A percentile compares a stretch with the other conserved stretches of the same genome.
Conservation (phyloP, 1,140 invertebrate species). For the Cheumatopsyche charites region DNA sequence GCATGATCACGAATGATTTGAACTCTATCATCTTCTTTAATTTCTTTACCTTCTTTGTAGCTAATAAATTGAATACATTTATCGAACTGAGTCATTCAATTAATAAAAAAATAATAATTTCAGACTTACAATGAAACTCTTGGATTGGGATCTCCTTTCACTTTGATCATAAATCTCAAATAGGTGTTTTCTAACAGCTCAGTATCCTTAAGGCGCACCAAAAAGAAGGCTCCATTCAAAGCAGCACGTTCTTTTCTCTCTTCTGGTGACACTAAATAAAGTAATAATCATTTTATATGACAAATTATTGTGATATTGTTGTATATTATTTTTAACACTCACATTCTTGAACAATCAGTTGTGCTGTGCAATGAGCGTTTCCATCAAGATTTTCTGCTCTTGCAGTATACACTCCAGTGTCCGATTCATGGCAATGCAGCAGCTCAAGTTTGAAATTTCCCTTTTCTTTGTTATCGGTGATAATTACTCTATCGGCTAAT, state of each 20-base stretch:
- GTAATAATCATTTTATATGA: conserved; percentile 30
- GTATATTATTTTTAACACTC: conserved; percentile 55
- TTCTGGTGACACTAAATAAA: conserved; percentile 69
- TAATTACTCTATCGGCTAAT: conserved; percentile 75
- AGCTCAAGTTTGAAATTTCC: conserved; percentile 74
- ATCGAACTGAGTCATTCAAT: conserved; percentile 11
- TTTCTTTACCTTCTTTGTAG: conserved; percentile 80
- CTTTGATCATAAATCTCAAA: conserved; percentile 87
- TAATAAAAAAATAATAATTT: too few relatives aligned
- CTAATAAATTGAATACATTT: conserved; percentile 58
- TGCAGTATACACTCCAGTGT: conserved; percentile 91
- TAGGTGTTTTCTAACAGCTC: conserved; percentile 87
- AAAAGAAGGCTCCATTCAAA: conserved; percentile 77
- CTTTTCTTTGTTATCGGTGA: conserved; percentile 61
- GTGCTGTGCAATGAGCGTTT: conserved; percentile 81
- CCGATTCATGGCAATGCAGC: conserved; percentile 78
- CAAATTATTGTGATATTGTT: background rate
- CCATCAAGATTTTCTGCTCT: conserved; percentile 83
- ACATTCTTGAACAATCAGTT: conserved; percentile 84
- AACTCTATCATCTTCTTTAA: conserved; percentile 72
- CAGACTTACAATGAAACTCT: conserved; percentile 86
- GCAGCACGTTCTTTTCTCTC: conserved; percentile 73
- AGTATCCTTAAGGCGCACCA: conserved; percentile 83
- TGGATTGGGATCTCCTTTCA: conserved; percentile 85
- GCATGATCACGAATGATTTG: conserved; percentile 76